Evolutionary conservation across 2,113 vertebrate species (phyloP).

Genomic region (Neotoma lepida): DNA sequence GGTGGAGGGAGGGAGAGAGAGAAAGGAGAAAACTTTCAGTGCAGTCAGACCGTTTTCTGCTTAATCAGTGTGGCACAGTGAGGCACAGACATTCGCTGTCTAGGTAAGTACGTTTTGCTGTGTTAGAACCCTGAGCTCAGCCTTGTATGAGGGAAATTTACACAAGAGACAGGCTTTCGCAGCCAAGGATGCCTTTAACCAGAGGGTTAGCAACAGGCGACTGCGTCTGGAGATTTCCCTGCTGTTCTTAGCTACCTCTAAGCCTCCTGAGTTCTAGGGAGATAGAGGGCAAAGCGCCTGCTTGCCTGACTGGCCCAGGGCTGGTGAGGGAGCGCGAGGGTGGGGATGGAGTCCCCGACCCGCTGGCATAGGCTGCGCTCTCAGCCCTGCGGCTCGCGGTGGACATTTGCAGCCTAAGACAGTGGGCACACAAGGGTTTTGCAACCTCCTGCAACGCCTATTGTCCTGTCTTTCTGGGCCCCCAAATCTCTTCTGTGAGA

Average conservation of each 20-base stretch:
- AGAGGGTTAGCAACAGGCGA: conserved; percentile 74
- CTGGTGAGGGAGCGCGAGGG: background rate
- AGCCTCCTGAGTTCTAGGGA: background rate
- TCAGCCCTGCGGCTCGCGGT: conserved; percentile 37
- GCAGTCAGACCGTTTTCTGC: conserved; percentile 48
- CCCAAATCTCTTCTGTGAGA: background rate
- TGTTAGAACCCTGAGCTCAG: background rate
- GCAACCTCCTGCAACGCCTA: background rate
- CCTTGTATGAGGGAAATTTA: background rate
- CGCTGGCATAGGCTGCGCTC: background rate
- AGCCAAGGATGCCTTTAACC: background rate
- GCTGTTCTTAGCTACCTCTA: background rate
- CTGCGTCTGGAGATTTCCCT: background rate
- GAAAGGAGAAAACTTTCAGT: conserved; percentile 79
- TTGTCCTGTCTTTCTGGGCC: background rate
- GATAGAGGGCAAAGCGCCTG: background rate
- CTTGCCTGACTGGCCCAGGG: background rate
- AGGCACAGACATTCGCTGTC: background rate
- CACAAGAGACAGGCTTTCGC: background rate
- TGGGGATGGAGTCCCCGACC: background rate
- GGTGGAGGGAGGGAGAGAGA: background rate
- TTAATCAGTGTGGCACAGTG: background rate
- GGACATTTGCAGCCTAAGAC: conserved; percentile 44
- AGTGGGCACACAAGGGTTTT: background rate
- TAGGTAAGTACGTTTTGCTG: conserved; percentile 56